A percentile compares a stretch with the other conserved stretches of the same genome.
Evolutionary conservation across 2,888 invertebrate species (phyloP).

Genomic region (Hypselothyrea guttata): DNA sequence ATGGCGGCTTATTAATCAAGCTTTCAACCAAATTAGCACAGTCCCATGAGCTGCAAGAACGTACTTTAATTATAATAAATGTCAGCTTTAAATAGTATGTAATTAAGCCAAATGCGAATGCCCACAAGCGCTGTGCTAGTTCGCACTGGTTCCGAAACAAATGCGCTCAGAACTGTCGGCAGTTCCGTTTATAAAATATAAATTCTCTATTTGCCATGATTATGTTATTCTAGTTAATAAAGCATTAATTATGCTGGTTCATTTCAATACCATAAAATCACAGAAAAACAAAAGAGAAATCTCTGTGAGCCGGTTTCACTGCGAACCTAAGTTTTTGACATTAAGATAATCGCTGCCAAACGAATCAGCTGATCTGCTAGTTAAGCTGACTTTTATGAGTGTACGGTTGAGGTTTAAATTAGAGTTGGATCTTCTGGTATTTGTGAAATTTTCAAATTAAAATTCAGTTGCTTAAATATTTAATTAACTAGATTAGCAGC

Average conservation of each 20-base stretch:
- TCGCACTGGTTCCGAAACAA: slow-evolving; percentile 16
- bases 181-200: slow-evolving; percentile 2
- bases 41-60: slow-evolving; percentile 18
- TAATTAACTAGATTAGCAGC: no score
- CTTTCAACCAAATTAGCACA: slow-evolving; percentile 67
- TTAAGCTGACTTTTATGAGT: no score
- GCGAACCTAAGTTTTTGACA: background rate
- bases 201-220: slow-evolving; percentile 4
- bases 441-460: background rate
- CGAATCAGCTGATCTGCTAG: slow-evolving; percentile 4
- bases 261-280: background rate
- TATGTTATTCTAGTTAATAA: slow-evolving; percentile 13
- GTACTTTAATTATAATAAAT: slow-evolving; percentile 63
- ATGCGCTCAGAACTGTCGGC: background rate
- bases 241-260: slow-evolving; percentile 9
- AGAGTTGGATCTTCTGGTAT: background rate
- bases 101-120: slow-evolving; percentile 55
- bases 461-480: no score
- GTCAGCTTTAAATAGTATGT: slow-evolving; percentile 69
- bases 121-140: slow-evolving; percentile 5
- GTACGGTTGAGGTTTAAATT: background rate
- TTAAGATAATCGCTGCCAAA: background rate
- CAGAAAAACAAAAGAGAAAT: background rate
- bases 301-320: slow-evolving; percentile 4
- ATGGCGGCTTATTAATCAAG: slow-evolving; percentile 72